Conservation (phyloP, 2,113 vertebrate species). For the Heterocephalus glaber region DNA sequence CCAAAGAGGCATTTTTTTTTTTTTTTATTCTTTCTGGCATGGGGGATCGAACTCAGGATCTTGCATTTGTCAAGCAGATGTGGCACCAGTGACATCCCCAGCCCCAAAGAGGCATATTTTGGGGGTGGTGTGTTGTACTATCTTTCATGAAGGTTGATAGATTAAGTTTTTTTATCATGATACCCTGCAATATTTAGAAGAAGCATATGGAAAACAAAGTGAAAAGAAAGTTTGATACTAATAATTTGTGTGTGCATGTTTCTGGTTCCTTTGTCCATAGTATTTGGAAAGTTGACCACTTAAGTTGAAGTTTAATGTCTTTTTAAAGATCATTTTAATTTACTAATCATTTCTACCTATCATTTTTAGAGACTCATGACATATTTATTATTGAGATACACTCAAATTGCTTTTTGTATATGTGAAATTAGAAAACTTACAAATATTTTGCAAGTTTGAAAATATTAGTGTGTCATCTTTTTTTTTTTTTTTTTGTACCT, state of each 20-base stretch:
- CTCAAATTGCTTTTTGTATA: background rate
- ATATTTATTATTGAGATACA: conserved; percentile 13
- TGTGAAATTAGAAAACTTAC: conserved; percentile 5
- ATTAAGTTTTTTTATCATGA: background rate
- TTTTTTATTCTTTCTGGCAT: no score
- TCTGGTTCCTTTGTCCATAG: background rate
- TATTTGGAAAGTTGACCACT: conserved; percentile 1
- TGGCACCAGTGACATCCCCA: no score
- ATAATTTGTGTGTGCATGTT: background rate
- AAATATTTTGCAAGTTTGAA: background rate
- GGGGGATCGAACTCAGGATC: no score
- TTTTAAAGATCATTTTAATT: conserved; percentile 29
- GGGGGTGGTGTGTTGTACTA: background rate
- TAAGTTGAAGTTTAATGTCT: background rate
- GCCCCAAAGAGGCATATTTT: background rate
- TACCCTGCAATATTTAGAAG: background rate
- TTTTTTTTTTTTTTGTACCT: no score
- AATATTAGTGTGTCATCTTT: background rate
- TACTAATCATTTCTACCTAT: background rate
- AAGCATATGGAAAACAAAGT: background rate
- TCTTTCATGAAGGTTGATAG: background rate
- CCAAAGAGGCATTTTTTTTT: background rate
- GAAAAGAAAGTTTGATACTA: background rate
- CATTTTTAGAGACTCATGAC: conserved; percentile 31
- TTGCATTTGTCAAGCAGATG: no score